phyloP scores from a whole-genome alignment of 2,113 vertebrate genomes.

The Mesitornis unicolor region DNA sequence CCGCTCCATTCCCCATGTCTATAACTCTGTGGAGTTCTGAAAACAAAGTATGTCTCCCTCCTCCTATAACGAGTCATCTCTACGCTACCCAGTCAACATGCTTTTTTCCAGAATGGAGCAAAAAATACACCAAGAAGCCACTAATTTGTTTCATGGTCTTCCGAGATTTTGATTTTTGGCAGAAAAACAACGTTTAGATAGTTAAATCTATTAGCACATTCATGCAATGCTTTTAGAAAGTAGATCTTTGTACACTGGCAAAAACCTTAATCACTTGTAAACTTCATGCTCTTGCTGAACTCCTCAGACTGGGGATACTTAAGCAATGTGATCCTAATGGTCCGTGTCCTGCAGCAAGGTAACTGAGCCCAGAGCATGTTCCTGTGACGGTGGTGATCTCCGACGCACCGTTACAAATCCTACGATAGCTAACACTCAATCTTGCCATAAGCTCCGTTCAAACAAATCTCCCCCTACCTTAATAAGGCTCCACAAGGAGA shows the following conservation, averaged over 20 bases:
- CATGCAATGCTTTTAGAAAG: background rate
- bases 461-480: background rate
- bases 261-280: background rate
- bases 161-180: background rate
- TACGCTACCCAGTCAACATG: background rate
- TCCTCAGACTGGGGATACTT: background rate
- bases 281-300: background rate
- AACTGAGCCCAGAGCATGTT: background rate
- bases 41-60: background rate
- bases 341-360: background rate
- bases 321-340: background rate
- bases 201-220: background rate
- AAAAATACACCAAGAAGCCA: background rate
- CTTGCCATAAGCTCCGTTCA: background rate
- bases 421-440: background rate
- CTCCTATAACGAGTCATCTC: background rate
- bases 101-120: background rate
- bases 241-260: background rate
- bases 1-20: background rate
- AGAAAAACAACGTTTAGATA: background rate
- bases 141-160: background rate
- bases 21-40: background rate
- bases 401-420: background rate
- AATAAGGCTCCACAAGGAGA: background rate
- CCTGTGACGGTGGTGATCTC: accelerated